Conservation (phyloP, 2,797 vertebrate species). For the Pelodytes ibericus region DNA sequence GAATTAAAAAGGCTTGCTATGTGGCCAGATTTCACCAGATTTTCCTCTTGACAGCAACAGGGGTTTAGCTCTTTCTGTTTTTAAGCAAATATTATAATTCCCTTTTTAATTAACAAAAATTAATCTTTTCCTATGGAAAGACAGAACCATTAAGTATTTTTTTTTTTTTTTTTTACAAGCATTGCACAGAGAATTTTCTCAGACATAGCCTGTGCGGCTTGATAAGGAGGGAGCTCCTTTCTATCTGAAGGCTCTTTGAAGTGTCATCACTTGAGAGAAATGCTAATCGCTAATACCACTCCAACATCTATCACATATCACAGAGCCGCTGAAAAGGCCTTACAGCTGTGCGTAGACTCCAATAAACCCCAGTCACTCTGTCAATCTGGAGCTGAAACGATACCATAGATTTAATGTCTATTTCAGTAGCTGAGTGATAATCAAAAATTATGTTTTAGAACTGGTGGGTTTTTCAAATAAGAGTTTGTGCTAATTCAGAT, state of each 20-base stretch:
- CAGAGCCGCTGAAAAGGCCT: background rate
- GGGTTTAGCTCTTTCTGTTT: too few species aligned
- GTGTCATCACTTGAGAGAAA: constrained; percentile 6
- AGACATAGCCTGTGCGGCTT: background rate
- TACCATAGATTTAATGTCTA: background rate
- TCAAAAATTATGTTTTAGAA: background rate
- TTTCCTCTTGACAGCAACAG: too few species aligned
- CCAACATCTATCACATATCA: constrained; percentile 8
- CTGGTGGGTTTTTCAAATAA: background rate
- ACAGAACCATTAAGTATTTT: too few species aligned
- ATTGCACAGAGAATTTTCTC: background rate
- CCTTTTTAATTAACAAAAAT: too few species aligned
- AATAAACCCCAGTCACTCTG: background rate
- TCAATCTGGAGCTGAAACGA: background rate
- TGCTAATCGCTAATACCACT: constrained; percentile 18
- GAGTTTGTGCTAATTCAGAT: background rate
- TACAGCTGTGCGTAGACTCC: constrained; percentile 14
- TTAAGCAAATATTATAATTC: too few species aligned
- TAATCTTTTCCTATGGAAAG: too few species aligned
- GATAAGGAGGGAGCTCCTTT: constrained; percentile 4
- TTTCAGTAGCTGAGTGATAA: background rate
- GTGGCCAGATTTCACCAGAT: too few species aligned
- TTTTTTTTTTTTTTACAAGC: background rate
- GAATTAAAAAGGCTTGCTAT: too few species aligned
- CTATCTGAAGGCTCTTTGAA: constrained; percentile 33